A percentile compares a stretch with the other conserved stretches of the same genome.
phyloP scores from a whole-genome alignment of 2,888 invertebrate species.

The Hermaeophaga mercurialis region DNA sequence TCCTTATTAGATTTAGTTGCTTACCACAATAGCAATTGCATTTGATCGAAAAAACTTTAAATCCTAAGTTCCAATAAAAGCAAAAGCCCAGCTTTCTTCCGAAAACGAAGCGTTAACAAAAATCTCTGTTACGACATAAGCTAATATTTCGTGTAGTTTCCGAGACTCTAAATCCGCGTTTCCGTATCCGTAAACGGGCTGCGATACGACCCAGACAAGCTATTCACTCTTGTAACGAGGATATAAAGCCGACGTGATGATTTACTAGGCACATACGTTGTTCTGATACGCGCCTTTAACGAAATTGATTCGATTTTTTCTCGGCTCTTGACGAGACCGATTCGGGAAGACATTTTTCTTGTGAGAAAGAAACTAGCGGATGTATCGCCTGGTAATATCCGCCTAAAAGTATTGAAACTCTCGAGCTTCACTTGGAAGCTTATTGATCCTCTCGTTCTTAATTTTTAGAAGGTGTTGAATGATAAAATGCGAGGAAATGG shows the following conservation, averaged over 20 bases:
- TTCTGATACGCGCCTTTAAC: slow-evolving; percentile 38
- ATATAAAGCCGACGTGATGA: slow-evolving; percentile 44
- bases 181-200: slow-evolving; percentile 33
- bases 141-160: slow-evolving; percentile 29
- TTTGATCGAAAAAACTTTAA: neutral
- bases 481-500: too few relatives aligned
- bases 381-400: slow-evolving; percentile 16
- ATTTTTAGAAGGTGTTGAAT: slow-evolving; percentile 6
- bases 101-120: slow-evolving; percentile 10
- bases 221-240: slow-evolving; percentile 46
- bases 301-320: slow-evolving; percentile 44
- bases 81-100: neutral
- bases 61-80: neutral
- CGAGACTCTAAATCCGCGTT: slow-evolving; percentile 30
- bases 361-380: slow-evolving; percentile 1
- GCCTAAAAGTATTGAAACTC: slow-evolving; percentile 12
- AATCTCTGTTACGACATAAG: slow-evolving; percentile 12
- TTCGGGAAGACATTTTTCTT: slow-evolving; percentile 19
- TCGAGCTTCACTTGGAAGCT: slow-evolving; percentile 6
- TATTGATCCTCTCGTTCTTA: slow-evolving; percentile 6
- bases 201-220: slow-evolving; percentile 41
- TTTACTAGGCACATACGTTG: slow-evolving; percentile 35
- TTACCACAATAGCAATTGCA: neutral
- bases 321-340: slow-evolving; percentile 17
- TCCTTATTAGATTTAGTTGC: too few relatives aligned